Evolutionary conservation across 2,113 vertebrate genomes (phyloP).

Genomic region (Leptobrachium leishanense): DNA sequence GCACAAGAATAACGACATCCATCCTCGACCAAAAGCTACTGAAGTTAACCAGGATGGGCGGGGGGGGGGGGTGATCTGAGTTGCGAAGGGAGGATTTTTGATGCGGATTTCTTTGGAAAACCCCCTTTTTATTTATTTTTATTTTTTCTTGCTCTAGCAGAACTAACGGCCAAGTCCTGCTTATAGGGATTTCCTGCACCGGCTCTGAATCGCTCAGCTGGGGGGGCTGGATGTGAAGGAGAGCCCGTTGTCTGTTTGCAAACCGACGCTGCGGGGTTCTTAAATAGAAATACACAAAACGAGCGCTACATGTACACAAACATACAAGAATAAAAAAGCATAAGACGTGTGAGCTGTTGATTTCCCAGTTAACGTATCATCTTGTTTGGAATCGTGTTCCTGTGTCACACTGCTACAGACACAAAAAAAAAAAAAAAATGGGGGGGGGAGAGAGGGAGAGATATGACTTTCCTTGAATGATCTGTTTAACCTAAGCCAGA

Average conservation of each 20-base stretch:
- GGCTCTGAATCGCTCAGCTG: conserved; percentile 30
- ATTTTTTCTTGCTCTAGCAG: conserved; percentile 11
- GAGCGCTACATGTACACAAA: conserved; percentile 14
- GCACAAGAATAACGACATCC: too few species aligned
- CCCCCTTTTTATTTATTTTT: conserved; percentile 41
- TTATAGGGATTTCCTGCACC: conserved; percentile 51
- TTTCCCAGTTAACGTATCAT: conserved; percentile 77
- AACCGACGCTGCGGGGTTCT: conserved; percentile 68
- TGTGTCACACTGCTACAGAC: conserved; percentile 77
- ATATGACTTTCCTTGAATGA: conserved; percentile 97
- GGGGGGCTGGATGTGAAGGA: conserved; percentile 58
- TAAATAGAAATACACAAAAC: conserved; percentile 59
- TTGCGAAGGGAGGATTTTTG: conserved; percentile 40
- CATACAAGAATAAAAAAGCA: too few species aligned
- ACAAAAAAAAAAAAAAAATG: conserved; percentile 43
- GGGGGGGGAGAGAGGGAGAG: conserved; percentile 62
- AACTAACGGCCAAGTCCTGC: conserved; percentile 54
- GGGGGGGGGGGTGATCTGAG: background rate
- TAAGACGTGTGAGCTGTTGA: conserved; percentile 68
- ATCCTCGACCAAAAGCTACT: conserved; percentile 70
- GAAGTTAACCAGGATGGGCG: conserved; percentile 61
- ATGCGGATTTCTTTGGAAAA: conserved; percentile 58
- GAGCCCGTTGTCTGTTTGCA: conserved; percentile 61
- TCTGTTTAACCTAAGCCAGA: conserved; percentile 99
- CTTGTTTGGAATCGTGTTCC: conserved; percentile 92